Evolutionary conservation across 2,888 invertebrate species (phyloP).

Genomic region (Drosophila mulleri): DNA sequence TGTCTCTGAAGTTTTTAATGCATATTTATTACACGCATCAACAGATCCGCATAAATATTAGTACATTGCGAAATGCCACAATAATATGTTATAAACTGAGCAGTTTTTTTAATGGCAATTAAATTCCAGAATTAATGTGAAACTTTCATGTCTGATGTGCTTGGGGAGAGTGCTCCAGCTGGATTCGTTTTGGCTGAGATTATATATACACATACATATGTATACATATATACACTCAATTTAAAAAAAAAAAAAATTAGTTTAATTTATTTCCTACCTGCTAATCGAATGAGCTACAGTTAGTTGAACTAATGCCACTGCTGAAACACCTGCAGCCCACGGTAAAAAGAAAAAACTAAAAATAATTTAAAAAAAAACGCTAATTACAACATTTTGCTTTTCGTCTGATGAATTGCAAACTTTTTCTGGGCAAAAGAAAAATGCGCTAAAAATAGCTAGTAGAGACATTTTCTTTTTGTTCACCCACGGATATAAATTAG

Average conservation of each 20-base stretch:
- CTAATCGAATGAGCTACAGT: too few species aligned
- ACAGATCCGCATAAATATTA: conserved; percentile 11
- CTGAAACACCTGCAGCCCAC: background rate
- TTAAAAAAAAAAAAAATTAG: too few species aligned
- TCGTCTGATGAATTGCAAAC: background rate
- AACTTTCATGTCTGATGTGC: background rate
- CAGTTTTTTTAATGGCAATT: conserved; percentile 16
- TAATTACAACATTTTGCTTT: background rate
- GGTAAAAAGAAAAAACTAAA: background rate
- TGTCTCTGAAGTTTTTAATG: conserved; percentile 1
- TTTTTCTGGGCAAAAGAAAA: background rate
- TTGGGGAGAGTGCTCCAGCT: background rate
- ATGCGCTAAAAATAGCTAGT: background rate
- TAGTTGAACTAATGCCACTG: background rate
- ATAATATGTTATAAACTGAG: background rate
- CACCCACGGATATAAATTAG: background rate
- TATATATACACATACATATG: too few species aligned
- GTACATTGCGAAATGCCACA: background rate
- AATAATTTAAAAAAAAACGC: background rate
- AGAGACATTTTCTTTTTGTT: too few species aligned
- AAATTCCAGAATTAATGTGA: background rate
- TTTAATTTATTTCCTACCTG: too few species aligned
- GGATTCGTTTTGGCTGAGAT: too few species aligned
- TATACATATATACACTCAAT: too few species aligned
- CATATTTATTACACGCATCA: conserved; percentile 18